Evolutionary conservation across 2,888 invertebrate species (phyloP).

Genomic region (Morpho deidamia): DNA sequence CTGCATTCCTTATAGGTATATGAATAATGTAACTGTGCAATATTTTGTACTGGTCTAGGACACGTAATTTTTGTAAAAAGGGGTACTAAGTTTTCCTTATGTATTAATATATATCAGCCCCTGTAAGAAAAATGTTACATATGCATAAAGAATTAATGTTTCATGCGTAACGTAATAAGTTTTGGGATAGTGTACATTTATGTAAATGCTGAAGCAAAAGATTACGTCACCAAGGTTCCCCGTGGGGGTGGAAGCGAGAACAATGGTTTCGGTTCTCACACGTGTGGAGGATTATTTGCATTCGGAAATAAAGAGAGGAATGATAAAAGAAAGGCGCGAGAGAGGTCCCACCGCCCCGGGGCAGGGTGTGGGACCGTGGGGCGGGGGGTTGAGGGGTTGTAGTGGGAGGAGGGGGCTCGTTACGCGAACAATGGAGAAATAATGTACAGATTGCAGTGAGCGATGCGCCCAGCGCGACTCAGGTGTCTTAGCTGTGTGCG

Average conservation of each 20-base stretch:
- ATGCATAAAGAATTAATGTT: slow-evolving; percentile 18
- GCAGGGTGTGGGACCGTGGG: slow-evolving; percentile 71
- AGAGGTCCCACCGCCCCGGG: slow-evolving; percentile 74
- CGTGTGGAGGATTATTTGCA: slow-evolving; percentile 80
- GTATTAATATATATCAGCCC: neutral
- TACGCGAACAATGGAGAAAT: slow-evolving; percentile 79
- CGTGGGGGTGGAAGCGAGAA: slow-evolving; percentile 70
- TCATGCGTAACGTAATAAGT: slow-evolving; percentile 36
- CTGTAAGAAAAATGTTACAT: neutral
- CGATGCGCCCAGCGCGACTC: slow-evolving; percentile 76
- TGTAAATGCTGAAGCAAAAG: slow-evolving; percentile 73
- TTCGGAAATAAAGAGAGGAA: slow-evolving; percentile 79
- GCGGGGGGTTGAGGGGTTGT: slow-evolving; percentile 39
- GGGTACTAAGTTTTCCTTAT: neutral
- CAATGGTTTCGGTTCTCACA: slow-evolving; percentile 80
- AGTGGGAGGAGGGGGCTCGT: slow-evolving; percentile 65
- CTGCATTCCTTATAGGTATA: no score
- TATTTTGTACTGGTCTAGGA: no score
- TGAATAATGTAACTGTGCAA: no score
- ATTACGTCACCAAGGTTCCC: slow-evolving; percentile 77
- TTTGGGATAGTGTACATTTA: slow-evolving; percentile 57
- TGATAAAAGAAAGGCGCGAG: slow-evolving; percentile 79
- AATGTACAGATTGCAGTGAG: slow-evolving; percentile 80
- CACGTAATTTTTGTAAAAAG: no score
- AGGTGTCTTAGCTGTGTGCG: slow-evolving; percentile 68